Evolutionary conservation across 2,113 vertebrate species (phyloP), one percentile per base, ranked within the genome.

Genomic region (Onychostruthus taczanowskii): DNA sequence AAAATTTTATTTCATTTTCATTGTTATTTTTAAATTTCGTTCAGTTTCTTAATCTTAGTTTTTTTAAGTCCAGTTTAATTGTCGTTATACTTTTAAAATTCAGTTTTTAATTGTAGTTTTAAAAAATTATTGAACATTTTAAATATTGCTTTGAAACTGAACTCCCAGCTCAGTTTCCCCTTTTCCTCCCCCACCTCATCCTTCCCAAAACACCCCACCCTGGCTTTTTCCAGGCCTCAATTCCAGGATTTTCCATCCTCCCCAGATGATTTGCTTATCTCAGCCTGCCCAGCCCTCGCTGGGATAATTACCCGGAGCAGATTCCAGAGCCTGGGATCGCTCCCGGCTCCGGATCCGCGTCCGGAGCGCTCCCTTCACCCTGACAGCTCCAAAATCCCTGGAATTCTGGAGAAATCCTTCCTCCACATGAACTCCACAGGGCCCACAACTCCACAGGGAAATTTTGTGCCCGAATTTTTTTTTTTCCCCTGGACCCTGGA

Each of bases 181-280:
- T 49, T 41, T 27, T 28, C 23, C 44, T 30, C 35, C 28, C 18
- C 22, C 6, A 0, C 22, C 35, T 63, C 24, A 33, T 6, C 37
- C 13, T 18, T 74, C 37, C 30, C 27, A 6, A n/a, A 43, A 89
- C 79, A 33, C 8, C 9, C 9, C 68, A 14, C 12, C 49, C 35
- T 0, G 8, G 13, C 6, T 43, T 24, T 30, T 24, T 35, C 43
- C 35, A 3, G 2, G 3, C 70, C 70, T 2, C 1, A 0, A 50
- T 58, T 59, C 62, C 44, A 6, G 1, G 5, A 27, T 77, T 77
- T 68, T 50, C 44, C 14, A 7, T 4, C 53, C 61, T 76, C 16
- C 19, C 63, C 5, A 3, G 66, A 5, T 37, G 13, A 16, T 62
- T 61, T 79, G 41, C 67, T 75, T 85, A 28, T 52, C 55, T 72